A percentile compares a stretch with the other conserved stretches of the same genome.
phyloP scores from a whole-genome alignment of 2,113 vertebrate species.

The Syrrhaptes paradoxus region DNA sequence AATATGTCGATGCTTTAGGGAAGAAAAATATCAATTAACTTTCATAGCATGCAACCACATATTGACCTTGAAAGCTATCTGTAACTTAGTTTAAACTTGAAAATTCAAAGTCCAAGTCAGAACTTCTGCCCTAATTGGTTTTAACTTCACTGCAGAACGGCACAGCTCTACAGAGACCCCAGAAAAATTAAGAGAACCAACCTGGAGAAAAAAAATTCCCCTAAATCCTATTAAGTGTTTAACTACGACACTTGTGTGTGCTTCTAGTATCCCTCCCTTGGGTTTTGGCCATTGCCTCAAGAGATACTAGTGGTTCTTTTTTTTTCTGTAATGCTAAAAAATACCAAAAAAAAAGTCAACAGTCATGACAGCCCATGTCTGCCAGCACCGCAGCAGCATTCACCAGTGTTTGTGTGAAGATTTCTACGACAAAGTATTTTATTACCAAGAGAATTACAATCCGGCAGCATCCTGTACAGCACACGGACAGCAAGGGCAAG shows the following conservation, averaged over 20 bases:
- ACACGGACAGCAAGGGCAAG: neutral
- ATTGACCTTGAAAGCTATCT: conserved; percentile 66
- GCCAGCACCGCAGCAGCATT: neutral
- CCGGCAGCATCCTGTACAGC: neutral
- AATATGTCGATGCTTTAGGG: conserved; percentile 49
- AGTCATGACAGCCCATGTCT: rapidly evolving
- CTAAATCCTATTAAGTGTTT: conserved; percentile 29
- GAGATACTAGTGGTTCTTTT: neutral
- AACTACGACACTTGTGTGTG: neutral
- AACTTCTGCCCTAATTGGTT: conserved; percentile 55
- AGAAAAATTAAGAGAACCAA: neutral
- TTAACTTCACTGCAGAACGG: conserved; percentile 1
- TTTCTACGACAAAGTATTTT: neutral
- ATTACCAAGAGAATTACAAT: neutral
- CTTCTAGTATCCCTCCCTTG: neutral
- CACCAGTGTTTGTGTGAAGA: rapidly evolving
- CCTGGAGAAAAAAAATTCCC: neutral
- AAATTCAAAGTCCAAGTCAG: conserved; percentile 13
- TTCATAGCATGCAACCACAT: conserved; percentile 54
- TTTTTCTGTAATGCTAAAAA: neutral
- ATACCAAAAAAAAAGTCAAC: neutral
- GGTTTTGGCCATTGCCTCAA: neutral
- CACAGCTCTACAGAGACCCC: neutral
- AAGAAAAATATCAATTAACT: conserved; percentile 72
- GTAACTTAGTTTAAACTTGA: conserved; percentile 43